Evolutionary conservation across 2,888 invertebrate genomes (phyloP).

Genomic region (Rhagonycha fulva): DNA sequence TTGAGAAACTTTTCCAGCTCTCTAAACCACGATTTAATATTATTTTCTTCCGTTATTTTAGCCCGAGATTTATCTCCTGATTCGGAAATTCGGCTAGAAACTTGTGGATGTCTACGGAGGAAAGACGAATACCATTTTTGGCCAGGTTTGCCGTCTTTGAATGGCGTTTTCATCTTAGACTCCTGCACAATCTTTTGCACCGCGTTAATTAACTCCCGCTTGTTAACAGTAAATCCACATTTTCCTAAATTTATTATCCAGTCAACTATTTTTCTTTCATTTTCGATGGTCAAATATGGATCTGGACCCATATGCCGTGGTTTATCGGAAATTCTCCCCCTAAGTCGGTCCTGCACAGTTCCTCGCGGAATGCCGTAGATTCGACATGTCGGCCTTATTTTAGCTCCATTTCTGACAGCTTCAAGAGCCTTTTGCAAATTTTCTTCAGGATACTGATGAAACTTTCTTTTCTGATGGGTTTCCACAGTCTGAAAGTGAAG

Average conservation of each 20-base stretch:
- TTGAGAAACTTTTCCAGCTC: not conserved
- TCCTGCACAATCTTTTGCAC: conserved; percentile 1
- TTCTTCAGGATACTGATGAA: conserved; percentile 7
- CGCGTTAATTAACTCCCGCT: conserved; percentile 8
- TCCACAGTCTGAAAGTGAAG: too few species aligned
- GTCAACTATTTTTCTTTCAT: conserved; percentile 10
- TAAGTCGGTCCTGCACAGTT: conserved; percentile 8
- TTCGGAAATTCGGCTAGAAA: not conserved
- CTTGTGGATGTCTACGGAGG: not conserved
- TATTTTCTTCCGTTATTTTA: not conserved
- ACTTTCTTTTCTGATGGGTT: not conserved
- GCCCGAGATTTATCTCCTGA: not conserved
- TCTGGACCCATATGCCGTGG: conserved; percentile 9
- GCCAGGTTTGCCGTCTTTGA: not conserved
- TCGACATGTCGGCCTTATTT: conserved; percentile 5
- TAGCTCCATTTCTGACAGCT: conserved; percentile 2
- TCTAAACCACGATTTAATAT: not conserved
- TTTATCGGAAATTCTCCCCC: conserved; percentile 13
- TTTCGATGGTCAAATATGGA: not conserved
- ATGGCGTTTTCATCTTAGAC: not conserved
- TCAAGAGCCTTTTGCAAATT: conserved; percentile 5
- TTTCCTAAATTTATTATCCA: conserved; percentile 15
- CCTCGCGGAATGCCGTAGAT: conserved; percentile 6
- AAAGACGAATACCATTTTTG: not conserved
- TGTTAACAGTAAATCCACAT: conserved; percentile 13